Percentiles rank a stretch among this genome's conserved stretches.
phyloP scores from a whole-genome alignment of 2,113 vertebrate genomes.

The Spermophilus dauricus region DNA sequence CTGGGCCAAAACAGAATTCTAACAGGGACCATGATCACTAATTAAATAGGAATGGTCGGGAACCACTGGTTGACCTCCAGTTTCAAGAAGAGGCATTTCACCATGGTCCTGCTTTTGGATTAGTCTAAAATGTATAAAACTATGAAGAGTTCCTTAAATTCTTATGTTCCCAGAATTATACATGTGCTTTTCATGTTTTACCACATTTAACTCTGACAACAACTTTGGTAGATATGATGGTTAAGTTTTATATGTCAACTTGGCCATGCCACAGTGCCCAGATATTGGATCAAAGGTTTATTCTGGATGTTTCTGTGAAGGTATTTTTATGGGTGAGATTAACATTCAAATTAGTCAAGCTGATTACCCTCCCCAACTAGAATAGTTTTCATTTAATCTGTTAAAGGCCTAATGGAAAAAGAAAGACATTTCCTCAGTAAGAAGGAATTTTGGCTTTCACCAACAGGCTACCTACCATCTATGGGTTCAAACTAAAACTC shows the following conservation, averaged over 20 bases:
- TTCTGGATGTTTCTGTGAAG: slow-evolving; percentile 32
- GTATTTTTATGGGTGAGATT: slow-evolving; percentile 1
- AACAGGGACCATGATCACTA: neutral
- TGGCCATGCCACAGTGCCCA: neutral
- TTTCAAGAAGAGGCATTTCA: slow-evolving; percentile 1
- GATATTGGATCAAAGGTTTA: neutral
- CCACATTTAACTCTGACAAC: neutral
- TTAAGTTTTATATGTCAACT: slow-evolving; percentile 33
- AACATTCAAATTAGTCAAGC: slow-evolving; percentile 50
- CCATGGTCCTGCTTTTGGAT: neutral
- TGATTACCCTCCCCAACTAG: neutral
- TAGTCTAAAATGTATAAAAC: slow-evolving; percentile 13
- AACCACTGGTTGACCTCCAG: neutral
- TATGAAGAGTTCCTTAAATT: neutral
- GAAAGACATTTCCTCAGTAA: neutral
- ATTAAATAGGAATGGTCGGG: neutral
- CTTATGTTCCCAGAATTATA: neutral
- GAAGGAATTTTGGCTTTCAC: slow-evolving; percentile 6
- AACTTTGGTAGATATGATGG: neutral
- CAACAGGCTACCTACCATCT: neutral
- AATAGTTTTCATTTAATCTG: neutral
- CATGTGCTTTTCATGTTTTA: neutral
- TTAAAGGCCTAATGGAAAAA: slow-evolving; percentile 22
- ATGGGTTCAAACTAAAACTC: neutral
- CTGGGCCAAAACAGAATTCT: neutral